Base-by-base conservation (phyloP, 2,113 vertebrate species). In the Dasypus novemcinctus region DNA sequence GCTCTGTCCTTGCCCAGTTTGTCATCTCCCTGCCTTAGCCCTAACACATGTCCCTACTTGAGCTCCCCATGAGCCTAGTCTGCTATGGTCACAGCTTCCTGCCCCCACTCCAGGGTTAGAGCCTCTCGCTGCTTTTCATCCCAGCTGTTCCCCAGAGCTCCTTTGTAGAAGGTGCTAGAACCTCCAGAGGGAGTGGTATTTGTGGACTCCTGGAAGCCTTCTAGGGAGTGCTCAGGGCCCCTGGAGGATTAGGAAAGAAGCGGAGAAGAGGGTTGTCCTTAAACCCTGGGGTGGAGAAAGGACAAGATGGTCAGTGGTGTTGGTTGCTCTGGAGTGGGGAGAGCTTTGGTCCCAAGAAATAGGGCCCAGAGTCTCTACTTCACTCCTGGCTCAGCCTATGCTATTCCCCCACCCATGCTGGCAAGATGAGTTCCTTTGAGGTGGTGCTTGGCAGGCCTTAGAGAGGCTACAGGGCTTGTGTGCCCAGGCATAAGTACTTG, bases 401-500 rank as follows among this genome's bases (percentile, higher is more conserved):
- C 64, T 36, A 10, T 21, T 52, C 63, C 63, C 66, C 6, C 4
- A 9, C n/a, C 36, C 57, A 25, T 81, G 61, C 20, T 91, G 81
- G 59, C 36, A 86, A 93, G 86, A 52, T 46, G 54, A 72, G 25
- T 90, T 84, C 72, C 61, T 86, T 74, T 66, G 36, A 95, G 92
- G 90, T 88, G 29, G 85, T 63, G 23, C 83, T 86, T 78, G 88
- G 86, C 90, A 82, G 36, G 64, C 82, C 54, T 86, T 76, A 88
- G 87, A 95, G 91, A 86, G 84, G 88, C 93, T 91, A 15, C 29
- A 15, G 78, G 89, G 96, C 74, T 95, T 81, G 9, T 85, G 76
- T 93, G 92, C 94, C 95, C 87, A 91, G 90, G 82, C 74, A 76
- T 71, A 93, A 93, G 93, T 52, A n/a, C 75, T 84, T 57, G 90